These are phyloP conservation scores for Poecilia latipinna DNA, from an alignment of 2,113 vertebrate species.

Conservation along the genomic window DNA sequence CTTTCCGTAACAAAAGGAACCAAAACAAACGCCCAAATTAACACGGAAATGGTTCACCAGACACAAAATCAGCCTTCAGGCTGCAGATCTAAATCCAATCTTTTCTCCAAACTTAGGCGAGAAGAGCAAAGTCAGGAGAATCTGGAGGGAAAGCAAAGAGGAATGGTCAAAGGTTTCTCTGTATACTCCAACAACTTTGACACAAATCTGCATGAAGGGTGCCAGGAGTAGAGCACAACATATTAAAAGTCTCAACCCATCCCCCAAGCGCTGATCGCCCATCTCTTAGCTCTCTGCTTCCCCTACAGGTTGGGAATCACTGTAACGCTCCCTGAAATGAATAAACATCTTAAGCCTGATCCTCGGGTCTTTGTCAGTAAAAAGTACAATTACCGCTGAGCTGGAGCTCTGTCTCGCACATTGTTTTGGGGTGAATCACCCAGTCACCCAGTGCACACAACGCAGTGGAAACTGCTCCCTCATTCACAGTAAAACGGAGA, in stretches of 20 bases:
- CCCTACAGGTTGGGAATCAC: not conserved
- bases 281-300: not conserved
- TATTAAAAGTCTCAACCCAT: too few relatives aligned
- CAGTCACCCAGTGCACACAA: conserved; percentile 60
- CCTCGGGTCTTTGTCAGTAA: conserved; percentile 1
- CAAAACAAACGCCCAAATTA: not conserved
- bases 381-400: conserved; percentile 3
- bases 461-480: conserved; percentile 51
- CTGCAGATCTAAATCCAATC: not conserved
- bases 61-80: not conserved
- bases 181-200: not conserved
- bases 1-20: too few relatives aligned
- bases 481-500: conserved; percentile 63
- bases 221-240: too few relatives aligned
- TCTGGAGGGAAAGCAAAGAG: not conserved
- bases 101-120: not conserved
- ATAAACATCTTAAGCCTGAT: not conserved
- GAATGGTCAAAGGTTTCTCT: not conserved
- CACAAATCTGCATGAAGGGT: not conserved
- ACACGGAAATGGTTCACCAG: not conserved
- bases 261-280: too few relatives aligned
- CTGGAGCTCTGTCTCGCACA: conserved; percentile 33
- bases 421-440: conserved; percentile 62
- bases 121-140: not conserved
- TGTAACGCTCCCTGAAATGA: not conserved